Evolutionary conservation across 30 jellyfish, hydroid and myxozoan species (phyloP).

Genomic region (Hydractinia symbiolongicarpus): DNA sequence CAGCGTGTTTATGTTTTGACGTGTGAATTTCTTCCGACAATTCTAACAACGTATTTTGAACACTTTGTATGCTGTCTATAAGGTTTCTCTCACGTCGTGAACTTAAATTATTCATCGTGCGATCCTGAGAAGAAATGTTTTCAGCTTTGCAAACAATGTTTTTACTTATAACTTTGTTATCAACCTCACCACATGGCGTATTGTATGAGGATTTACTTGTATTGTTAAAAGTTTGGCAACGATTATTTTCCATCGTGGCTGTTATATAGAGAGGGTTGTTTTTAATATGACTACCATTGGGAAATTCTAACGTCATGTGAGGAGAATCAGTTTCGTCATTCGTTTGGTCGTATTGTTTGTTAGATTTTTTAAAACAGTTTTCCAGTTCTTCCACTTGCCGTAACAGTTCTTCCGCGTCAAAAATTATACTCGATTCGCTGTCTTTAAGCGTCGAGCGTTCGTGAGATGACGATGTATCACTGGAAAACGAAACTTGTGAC

Average conservation of each 20-base stretch:
- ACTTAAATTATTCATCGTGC: slow-evolving; percentile 14
- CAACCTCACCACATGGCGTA: neutral
- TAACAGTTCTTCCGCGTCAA: slow-evolving; percentile 23
- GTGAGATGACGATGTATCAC: neutral
- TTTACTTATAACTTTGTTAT: neutral
- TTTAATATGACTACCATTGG: slow-evolving; percentile 18
- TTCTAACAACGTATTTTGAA: slow-evolving; percentile 74
- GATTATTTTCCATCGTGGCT: neutral
- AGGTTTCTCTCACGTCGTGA: slow-evolving; percentile 21
- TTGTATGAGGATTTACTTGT: neutral
- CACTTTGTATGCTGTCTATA: slow-evolving; percentile 46
- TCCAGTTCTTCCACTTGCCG: slow-evolving; percentile 34
- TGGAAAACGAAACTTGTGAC: neutral
- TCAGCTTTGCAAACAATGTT: slow-evolving; percentile 13
- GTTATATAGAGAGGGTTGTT: slow-evolving; percentile 15
- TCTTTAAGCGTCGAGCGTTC: neutral
- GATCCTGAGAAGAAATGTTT: slow-evolving; percentile 35
- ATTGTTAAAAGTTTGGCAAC: neutral
- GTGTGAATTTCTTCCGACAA: slow-evolving; percentile 57
- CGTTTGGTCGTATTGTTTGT: neutral
- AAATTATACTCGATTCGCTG: slow-evolving; percentile 4
- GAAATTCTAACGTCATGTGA: slow-evolving; percentile 28
- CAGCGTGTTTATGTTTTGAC: neutral
- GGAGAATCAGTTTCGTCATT: slow-evolving; percentile 22
- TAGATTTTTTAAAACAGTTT: neutral